Base-by-base conservation (phyloP, 2,113 vertebrate species). In the Nanorana parkeri region DNA sequence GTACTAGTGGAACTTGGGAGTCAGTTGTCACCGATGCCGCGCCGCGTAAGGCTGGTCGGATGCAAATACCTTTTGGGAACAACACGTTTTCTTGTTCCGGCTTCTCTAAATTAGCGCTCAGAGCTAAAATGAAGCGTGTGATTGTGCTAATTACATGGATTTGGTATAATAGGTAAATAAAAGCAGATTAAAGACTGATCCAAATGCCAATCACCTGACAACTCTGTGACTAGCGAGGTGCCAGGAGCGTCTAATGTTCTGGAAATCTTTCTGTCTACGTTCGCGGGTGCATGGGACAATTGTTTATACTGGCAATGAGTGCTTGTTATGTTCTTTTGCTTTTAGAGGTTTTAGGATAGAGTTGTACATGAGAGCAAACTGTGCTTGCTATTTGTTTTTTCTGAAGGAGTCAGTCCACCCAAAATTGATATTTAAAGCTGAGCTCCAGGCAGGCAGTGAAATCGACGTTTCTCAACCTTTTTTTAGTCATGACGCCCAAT, bases 101-200 rank as follows among this genome's bases (percentile, higher is more conserved):
- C 54, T 79, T 58, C 29, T 68, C 1, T 60, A 19, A 68, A 68
- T 79, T 41, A 41, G 28, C 32, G 64, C 66, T 71, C 21, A 17
- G 28, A 80, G 26, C 47, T 17, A 52, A 66, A 64, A 23, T 29
- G 7, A 68, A 11, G 66, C 16, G 28, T 24, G 52, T 60, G 66
- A 21, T 68, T 69, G 65, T 51, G 52, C 77, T 79, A 68, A 79
- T 79, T 79, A 17, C 28, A 41, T 23, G 63, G 65, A 68, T 79
- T 79, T 68, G 51, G 16, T 66, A 19, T 20, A 28, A 56, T 55
- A 73, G 3, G 20, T 17, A 56, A 55, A 56, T 52, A 73, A 17
- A 56, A 5, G 19, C 13, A 41, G 56, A 23, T 60, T 28, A 60
- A 56, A 41, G 11, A 56, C 4, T 61, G 11, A 54, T 28, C 74